A percentile compares a stretch with the other conserved stretches of the same genome.
These are phyloP conservation scores for Mystacornis crossleyi DNA, from an alignment of 2,113 vertebrate species.

Conservation along the genomic window DNA sequence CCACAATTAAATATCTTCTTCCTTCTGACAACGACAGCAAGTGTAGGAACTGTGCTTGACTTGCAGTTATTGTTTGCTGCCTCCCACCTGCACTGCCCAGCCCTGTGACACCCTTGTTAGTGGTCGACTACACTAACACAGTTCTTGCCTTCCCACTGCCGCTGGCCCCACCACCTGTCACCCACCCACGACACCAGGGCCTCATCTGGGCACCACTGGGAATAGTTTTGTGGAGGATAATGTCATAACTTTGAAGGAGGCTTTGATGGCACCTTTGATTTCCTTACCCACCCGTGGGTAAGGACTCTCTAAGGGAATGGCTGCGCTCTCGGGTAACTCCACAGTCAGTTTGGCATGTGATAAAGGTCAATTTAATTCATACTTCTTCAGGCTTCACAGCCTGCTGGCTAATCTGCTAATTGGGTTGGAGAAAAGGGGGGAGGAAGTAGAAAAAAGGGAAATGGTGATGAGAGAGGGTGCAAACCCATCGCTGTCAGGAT, in stretches of 20 bases:
- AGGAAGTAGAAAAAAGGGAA: background rate
- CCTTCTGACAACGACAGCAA: background rate
- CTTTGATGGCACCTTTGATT: conserved; percentile 10
- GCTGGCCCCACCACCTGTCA: background rate
- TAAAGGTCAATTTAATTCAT: conserved; percentile 41
- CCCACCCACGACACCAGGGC: background rate
- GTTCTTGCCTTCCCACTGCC: background rate
- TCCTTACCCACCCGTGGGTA: background rate
- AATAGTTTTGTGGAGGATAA: background rate
- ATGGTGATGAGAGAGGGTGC: background rate
- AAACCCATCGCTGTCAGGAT: background rate
- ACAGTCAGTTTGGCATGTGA: background rate
- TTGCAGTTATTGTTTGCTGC: background rate
- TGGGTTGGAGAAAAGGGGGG: background rate
- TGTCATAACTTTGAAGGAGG: background rate
- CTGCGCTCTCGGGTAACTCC: conserved; percentile 1
- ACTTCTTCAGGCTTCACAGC: background rate
- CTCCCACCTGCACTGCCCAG: background rate
- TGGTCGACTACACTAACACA: fast-evolving
- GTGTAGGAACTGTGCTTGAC: background rate
- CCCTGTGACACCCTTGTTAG: fast-evolving
- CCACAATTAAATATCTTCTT: background rate
- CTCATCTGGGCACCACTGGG: background rate
- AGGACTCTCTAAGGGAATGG: background rate
- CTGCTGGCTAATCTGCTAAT: conserved; percentile 51